Base-by-base conservation (phyloP, 2,113 vertebrate species). In the Ascaphus truei region DNA sequence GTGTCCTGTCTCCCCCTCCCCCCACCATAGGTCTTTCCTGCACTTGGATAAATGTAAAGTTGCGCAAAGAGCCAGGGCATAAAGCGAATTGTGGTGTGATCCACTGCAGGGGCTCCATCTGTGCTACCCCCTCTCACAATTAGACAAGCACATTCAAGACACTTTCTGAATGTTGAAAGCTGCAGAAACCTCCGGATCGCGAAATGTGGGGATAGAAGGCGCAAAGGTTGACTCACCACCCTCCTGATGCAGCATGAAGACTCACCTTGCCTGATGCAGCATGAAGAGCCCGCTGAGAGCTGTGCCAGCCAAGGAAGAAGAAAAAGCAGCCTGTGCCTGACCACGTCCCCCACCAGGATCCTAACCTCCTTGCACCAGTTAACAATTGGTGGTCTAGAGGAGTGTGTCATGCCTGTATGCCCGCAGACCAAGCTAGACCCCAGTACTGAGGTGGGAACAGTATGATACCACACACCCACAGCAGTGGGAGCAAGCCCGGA, bases 151-250 rank as follows among this genome's bases (percentile, higher is more conserved):
- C 36, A 13, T 9, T 12, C 8, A 20, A 22, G 6, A 16, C 37
- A 16, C 43, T 60, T 33, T 60, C 90, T 86, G 92, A 89, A 90
- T 86, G 93, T 87, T 86, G 91, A 88, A 89, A 89, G 89, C 88
- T 80, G 90, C 73, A 62, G 86, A 85, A 89, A 93, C 84, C 90
- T 90, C 89, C 88, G 88, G 92, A 93, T 88, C 92, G 75, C 92
- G 94, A 89, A 89, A 96, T 98, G 94, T 94, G 90, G 94, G 92
- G 92, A 96, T 96, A 94, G 94, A 93, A 93, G 93, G 86, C 90
- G 89, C 93, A 89, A 90, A 91, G 88, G 90, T 86, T 91, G 93
- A 93, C 88, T 95, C 90, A 88, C 90, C 90, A 86, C 91, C 91
- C 90, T 86, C 88, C 80, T n/a, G n/a, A n/a, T n/a, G n/a, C n/a